Base-by-base conservation (phyloP, 2,113 vertebrate species). In the Notiomystis cincta region DNA sequence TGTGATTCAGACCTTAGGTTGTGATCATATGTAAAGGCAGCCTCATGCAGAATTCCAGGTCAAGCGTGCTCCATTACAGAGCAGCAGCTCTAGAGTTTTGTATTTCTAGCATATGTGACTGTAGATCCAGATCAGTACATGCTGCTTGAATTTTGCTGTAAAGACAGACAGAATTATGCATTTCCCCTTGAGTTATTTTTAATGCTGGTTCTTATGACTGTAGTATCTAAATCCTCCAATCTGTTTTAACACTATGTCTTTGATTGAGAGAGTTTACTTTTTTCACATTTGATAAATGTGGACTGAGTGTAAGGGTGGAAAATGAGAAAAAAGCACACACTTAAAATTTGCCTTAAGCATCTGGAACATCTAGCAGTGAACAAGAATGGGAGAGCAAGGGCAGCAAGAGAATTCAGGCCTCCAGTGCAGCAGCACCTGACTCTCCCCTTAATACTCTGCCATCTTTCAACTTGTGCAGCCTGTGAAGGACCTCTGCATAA, bases 231-330 rank as follows among this genome's bases (percentile, higher is more conserved):
- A 81, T 48, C 4, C 9, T 42, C 30, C 28, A 37, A 3, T 19
- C 33, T 67, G 11, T 72, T 93, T 69, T 64, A 81, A 53, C 25
- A 50, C 22, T 31, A 7, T 23, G 15, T 54, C 35, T 90, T 80
- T 53, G 57, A 38, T 5, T 47, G 21, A 57, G 7, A 89, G 6
- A 48, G 8, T 48, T 72, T 48, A 45, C 0, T 0, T 50, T 80
- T 83, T 71, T 54, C 62, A 38, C 21, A 44, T 61, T 65, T 86
- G 27, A 42, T 87, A 66, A 79, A 47, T 10, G 28, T 58, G 31
- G 44, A 54, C 28, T 27, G 4, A 28, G 16, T 1, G 0, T 45
- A 78, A 81, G 38, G 8, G 22, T 67, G 28, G 58, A 42, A 83
- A 87, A 60, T 20, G 6, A 83, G n/a, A 23, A 83, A 72, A 77